Percentiles rank a stretch among this genome's conserved stretches.
phyloP scores from a whole-genome alignment of 2,113 vertebrate genomes.

The Oreotrochilus melanogaster region DNA sequence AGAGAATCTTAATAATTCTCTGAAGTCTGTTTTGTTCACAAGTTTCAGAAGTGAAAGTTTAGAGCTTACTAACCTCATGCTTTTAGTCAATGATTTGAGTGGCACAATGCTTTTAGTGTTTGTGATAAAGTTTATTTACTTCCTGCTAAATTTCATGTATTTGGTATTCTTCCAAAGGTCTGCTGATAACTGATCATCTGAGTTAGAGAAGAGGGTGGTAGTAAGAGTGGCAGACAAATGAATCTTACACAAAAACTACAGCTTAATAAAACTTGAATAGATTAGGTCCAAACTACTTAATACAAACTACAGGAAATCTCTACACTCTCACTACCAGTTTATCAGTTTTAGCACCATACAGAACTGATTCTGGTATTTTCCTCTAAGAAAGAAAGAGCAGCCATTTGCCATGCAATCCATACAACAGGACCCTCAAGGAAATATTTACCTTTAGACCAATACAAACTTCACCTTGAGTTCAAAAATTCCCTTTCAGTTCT shows the following conservation, averaged over 20 bases:
- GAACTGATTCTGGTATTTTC: background rate
- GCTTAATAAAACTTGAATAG: background rate
- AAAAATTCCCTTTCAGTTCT: background rate
- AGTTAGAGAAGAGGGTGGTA: background rate
- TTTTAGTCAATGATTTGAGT: background rate
- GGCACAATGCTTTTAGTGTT: background rate
- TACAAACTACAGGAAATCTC: background rate
- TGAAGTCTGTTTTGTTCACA: background rate
- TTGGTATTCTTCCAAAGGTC: background rate
- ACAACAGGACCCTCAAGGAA: background rate
- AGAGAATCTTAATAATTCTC: background rate
- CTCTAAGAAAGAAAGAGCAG: background rate
- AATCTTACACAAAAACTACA: background rate
- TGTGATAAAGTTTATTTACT: background rate
- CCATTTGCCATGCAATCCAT: background rate
- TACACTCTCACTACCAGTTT: background rate
- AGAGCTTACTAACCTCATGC: background rate
- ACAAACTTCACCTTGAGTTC: background rate
- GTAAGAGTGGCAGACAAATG: background rate
- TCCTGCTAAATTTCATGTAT: background rate
- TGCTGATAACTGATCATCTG: background rate
- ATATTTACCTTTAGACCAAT: background rate
- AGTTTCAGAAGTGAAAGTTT: background rate
- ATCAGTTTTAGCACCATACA: background rate
- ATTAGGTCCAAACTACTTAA: background rate